A percentile compares a stretch with the other conserved stretches of the same genome.
Evolutionary conservation across 2,888 invertebrate species (phyloP).

Genomic region (Athalia cordata): DNA sequence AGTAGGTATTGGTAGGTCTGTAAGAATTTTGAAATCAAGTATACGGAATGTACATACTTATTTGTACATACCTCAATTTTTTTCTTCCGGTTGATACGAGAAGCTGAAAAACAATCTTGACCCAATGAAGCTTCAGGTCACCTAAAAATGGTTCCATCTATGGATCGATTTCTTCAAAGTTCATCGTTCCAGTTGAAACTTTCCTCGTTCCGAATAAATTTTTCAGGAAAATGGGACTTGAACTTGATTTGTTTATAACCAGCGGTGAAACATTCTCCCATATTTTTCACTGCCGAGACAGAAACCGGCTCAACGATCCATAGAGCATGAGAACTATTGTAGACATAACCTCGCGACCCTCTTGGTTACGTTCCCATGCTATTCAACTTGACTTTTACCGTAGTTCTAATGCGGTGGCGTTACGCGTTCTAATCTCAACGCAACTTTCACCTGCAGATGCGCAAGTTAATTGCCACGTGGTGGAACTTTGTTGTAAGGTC

Average conservation of each 20-base stretch:
- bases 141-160: too few species aligned
- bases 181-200: too few species aligned
- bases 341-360: constrained; percentile 26
- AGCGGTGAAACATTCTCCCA: neutral
- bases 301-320: too few species aligned
- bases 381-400: constrained; percentile 69
- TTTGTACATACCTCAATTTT: too few species aligned
- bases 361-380: constrained; percentile 63
- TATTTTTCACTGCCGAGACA: neutral
- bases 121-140: too few species aligned
- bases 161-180: too few species aligned
- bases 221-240: neutral
- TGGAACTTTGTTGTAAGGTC: neutral
- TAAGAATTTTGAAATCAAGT: too few species aligned
- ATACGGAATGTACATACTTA: too few species aligned
- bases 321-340: constrained; percentile 24
- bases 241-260: too few species aligned
- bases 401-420: neutral
- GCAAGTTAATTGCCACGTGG: constrained; percentile 6
- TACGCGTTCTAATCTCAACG: neutral
- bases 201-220: neutral
- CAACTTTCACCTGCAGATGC: constrained; percentile 28
- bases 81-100: too few species aligned
- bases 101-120: too few species aligned
- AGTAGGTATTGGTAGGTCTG: too few species aligned